Evolutionary conservation across 2,113 vertebrate species (phyloP), one percentile per base, ranked within the genome.

Genomic region (Lagopus leucura): DNA sequence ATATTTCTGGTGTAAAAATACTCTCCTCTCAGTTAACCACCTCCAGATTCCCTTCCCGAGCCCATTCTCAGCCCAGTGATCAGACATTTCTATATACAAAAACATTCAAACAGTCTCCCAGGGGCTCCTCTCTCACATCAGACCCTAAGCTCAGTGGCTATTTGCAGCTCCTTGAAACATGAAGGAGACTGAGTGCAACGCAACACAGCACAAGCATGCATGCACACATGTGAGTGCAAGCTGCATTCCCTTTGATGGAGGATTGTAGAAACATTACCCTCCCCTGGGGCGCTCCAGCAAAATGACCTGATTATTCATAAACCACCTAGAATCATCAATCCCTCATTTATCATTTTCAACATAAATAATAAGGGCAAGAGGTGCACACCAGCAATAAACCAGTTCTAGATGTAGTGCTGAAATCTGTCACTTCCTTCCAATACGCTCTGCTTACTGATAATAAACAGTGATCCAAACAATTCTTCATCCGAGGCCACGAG

Each of bases 261-360:
- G 72, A 43, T 6, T 90, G 85, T 20, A 40, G 92, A 91, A 95
- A 96, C 76, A 12, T 70, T 79, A 83, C 93, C 89, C 88, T 93
- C 86, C 91, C 93, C 72, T 4, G 42, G 67, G 93, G 88, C 76
- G 84, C 67, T n/a, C 5, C 55, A 81, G 82, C 16, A 84, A 45
- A 96, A 92, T 77, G 86, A 96, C 91, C 85, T 89, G 92, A 87
- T 96, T 96, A 92, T 94, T 92, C 95, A 92, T 24, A 76, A 90
- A 64, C 27, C 93, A 89, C 91, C 80, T 76, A 94, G 92, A 88
- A 83, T 55, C 73, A 94, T 90, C 94, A 94, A 91, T 88, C 92
- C 88, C 90, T 86, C 91, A 70, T 94, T 93, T 94, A 94, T 96
- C 90, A 92, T 94, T 89, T 95, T 82, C 85, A 94, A 84, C 66